A percentile compares a stretch with the other conserved stretches of the same genome.
Conservation (phyloP, 2,113 vertebrate species). For the Anhinga rufa region DNA sequence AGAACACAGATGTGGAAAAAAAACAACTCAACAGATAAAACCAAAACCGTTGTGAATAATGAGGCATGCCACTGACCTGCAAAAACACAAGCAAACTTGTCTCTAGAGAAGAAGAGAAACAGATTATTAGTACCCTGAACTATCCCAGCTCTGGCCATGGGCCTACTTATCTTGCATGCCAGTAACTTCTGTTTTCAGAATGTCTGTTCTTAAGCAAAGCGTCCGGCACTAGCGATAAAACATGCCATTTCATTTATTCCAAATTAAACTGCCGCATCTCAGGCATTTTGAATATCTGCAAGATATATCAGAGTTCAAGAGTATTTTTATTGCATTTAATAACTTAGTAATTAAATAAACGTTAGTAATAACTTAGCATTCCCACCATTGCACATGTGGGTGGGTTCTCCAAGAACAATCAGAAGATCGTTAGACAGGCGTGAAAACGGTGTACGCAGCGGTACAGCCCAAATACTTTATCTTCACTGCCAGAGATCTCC, state of each 20-base stretch:
- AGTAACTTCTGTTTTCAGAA: background rate
- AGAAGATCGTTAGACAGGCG: background rate
- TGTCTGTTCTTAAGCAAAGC: background rate
- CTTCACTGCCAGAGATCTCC: background rate
- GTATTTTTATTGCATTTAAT: background rate
- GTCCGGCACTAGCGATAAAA: background rate
- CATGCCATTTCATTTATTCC: background rate
- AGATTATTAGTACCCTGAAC: background rate
- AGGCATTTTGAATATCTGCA: background rate
- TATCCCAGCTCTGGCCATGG: background rate
- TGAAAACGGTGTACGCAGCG: background rate
- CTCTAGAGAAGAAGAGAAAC: background rate
- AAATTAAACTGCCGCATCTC: background rate
- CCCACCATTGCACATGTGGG: background rate
- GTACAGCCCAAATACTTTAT: background rate
- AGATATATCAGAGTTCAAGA: background rate
- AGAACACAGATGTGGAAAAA: background rate
- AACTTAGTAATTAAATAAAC: background rate
- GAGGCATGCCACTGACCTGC: background rate
- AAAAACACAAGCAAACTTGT: background rate
- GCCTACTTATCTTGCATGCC: background rate
- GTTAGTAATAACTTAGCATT: background rate
- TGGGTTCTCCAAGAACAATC: background rate
- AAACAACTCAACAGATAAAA: background rate
- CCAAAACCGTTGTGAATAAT: background rate